A percentile compares a stretch with the other conserved stretches of the same genome.
Conservation (phyloP, 2,888 invertebrate genomes). For the Lasioglossum lativentre region DNA sequence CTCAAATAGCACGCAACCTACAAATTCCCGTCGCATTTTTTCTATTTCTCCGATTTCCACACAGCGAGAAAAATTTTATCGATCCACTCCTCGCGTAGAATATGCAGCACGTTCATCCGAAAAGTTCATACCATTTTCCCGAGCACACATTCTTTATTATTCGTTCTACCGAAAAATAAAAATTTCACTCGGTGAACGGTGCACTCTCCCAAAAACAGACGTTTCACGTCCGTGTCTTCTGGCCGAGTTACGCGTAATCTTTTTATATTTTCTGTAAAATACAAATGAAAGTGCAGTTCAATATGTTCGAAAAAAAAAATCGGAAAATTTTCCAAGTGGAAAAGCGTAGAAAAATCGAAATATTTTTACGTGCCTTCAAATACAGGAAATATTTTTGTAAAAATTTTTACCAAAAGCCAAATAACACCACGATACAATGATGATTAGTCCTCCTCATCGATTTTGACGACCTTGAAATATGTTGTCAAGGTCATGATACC, state of each 20-base stretch:
- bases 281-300: not conserved
- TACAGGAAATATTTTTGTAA: not conserved
- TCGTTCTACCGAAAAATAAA: not conserved
- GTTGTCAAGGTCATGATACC: no score
- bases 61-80: not conserved
- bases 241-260: not conserved
- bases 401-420: not conserved
- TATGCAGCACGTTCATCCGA: not conserved
- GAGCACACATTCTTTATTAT: not conserved
- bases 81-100: not conserved
- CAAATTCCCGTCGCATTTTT: not conserved
- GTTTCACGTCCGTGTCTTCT: not conserved
- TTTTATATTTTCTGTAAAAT: not conserved
- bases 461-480: no score
- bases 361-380: not conserved
- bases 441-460: no score
- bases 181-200: not conserved
- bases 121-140: not conserved
- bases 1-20: not conserved
- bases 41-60: not conserved
- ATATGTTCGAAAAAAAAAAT: not conserved
- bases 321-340: not conserved
- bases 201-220: not conserved
- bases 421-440: no score
- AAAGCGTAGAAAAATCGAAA: not conserved